A percentile compares a stretch with the other conserved stretches of the same genome.
Conservation (phyloP, 2,113 vertebrate species). For the Scatophagus argus region DNA sequence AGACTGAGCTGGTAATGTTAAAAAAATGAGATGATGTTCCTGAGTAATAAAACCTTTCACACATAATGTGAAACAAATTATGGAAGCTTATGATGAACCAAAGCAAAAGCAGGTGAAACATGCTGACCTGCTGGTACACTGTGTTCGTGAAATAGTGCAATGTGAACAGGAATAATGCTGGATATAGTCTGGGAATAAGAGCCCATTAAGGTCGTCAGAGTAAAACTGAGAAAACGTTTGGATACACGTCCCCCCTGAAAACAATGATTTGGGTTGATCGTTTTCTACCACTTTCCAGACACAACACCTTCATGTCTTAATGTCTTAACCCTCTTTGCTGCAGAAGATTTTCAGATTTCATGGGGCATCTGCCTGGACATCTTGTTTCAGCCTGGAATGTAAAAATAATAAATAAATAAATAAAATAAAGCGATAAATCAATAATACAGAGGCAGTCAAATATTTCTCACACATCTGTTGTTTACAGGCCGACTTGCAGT, state of each 20-base stretch:
- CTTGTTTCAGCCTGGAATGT: constrained; percentile 19
- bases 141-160: constrained; percentile 25
- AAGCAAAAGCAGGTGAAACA: constrained; percentile 23
- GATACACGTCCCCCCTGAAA: background rate
- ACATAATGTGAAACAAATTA: constrained; percentile 28
- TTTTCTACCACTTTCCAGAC: constrained; percentile 3
- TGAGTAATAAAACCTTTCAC: constrained; percentile 22
- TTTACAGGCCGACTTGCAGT: constrained; percentile 41
- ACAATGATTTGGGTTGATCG: background rate
- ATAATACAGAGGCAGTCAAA: constrained; percentile 23
- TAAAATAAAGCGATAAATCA: constrained; percentile 60
- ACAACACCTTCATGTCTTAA: constrained; percentile 1
- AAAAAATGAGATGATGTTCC: constrained; percentile 41
- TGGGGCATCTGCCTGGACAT: constrained; percentile 47
- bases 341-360: constrained; percentile 36
- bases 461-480: constrained; percentile 64
- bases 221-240: constrained; percentile 33
- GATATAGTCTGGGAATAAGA: constrained; percentile 9
- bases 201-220: constrained; percentile 14
- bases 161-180: constrained; percentile 41
- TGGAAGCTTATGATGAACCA: constrained; percentile 36
- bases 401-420: no score
- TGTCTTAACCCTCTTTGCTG: constrained; percentile 3
- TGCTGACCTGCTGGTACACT: constrained; percentile 22
- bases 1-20: constrained; percentile 40